Conservation (phyloP, 2,113 vertebrate genomes). For the Dissostichus mawsoni region DNA sequence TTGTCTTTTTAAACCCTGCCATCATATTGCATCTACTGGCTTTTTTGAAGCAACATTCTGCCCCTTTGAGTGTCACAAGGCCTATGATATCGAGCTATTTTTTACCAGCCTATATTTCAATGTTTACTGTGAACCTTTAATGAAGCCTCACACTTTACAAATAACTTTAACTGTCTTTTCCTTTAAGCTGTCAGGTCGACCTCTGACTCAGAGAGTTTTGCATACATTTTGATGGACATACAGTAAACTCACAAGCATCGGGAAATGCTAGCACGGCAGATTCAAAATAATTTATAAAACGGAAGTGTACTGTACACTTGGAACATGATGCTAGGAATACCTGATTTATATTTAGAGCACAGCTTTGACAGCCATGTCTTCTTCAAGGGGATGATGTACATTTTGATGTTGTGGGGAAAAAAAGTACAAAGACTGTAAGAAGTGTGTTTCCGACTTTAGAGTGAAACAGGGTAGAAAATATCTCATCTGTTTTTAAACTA, state of each 20-base stretch:
- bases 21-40: not conserved
- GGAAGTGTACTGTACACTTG: not conserved
- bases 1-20: not conserved
- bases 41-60: not conserved
- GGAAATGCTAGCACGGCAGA: conserved; percentile 10
- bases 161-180: not conserved
- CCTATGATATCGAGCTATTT: not conserved
- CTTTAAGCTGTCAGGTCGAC: not conserved
- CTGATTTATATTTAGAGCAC: conserved; percentile 18
- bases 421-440: conserved; percentile 12
- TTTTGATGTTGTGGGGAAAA: not conserved
- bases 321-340: conserved; percentile 11
- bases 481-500: not conserved
- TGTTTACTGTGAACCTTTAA: not conserved
- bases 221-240: not conserved
- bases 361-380: conserved; percentile 18
- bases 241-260: not conserved
- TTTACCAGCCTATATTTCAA: not conserved
- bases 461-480: not conserved
- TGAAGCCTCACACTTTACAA: not conserved
- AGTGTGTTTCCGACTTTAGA: conserved; percentile 10
- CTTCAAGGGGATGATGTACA: not conserved
- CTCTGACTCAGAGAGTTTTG: not conserved
- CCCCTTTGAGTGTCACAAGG: not conserved
- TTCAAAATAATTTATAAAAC: conserved; percentile 4